A percentile compares a stretch with the other conserved stretches of the same genome.
Conservation (phyloP, 2,888 invertebrate species). For the Eudasyphora cyanicolor region DNA sequence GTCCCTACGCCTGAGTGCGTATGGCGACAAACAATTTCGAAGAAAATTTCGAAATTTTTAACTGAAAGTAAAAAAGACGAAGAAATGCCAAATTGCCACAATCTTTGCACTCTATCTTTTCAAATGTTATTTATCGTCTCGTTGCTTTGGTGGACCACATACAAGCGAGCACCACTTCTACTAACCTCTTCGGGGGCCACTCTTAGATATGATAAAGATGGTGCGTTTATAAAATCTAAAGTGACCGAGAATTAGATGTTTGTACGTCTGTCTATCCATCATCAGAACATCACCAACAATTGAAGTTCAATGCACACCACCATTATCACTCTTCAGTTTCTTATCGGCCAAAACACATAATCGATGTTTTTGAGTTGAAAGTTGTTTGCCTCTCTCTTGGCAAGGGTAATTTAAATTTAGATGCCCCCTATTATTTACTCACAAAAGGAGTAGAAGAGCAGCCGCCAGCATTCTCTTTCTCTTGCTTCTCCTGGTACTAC, state of each 20-base stretch:
- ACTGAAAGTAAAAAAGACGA: neutral
- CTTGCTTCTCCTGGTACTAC: too few species aligned
- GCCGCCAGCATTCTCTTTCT: too few species aligned
- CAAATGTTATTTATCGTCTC: constrained; percentile 51
- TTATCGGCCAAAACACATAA: too few species aligned
- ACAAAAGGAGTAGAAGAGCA: too few species aligned
- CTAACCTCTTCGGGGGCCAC: too few species aligned
- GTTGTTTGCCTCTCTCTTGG: constrained; percentile 44
- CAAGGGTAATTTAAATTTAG: constrained; percentile 77
- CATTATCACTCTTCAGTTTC: constrained; percentile 71
- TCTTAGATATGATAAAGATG: too few species aligned
- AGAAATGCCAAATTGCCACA: neutral
- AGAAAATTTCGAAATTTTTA: neutral
- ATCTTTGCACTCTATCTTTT: constrained; percentile 10
- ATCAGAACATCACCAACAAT: too few species aligned
- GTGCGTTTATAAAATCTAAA: neutral
- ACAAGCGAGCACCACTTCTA: too few species aligned
- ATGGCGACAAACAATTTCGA: constrained; percentile 23
- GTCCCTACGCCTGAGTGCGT: neutral
- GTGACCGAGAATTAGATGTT: neutral
- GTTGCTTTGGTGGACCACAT: too few species aligned
- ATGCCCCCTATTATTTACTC: constrained; percentile 60
- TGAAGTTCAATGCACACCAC: constrained; percentile 80
- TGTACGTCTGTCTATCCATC: neutral
- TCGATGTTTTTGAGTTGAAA: neutral